A percentile compares a stretch with the other conserved stretches of the same genome.
Conservation (phyloP, 1,140 invertebrate species). For the Glossosoma conforme region DNA sequence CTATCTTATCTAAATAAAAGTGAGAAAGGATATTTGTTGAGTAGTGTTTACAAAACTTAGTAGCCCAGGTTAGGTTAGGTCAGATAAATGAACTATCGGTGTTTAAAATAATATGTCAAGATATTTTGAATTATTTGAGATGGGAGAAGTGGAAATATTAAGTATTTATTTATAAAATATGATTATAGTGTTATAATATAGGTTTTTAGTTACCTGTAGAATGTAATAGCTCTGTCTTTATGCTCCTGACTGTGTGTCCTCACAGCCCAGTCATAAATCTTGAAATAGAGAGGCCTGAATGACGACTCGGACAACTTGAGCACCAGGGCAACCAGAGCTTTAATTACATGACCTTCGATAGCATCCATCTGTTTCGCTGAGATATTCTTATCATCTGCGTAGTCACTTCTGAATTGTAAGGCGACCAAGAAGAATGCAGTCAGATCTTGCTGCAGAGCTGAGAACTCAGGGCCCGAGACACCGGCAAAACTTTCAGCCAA, state of each 20-base stretch:
- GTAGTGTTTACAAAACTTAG: too few relatives aligned
- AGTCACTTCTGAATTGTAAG: slow-evolving; percentile 61
- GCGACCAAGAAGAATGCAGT: slow-evolving; percentile 70
- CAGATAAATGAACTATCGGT: too few relatives aligned
- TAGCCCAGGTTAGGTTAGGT: not conserved
- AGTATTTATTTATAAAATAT: slow-evolving; percentile 7
- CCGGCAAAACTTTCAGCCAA: slow-evolving; percentile 64
- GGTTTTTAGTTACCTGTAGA: slow-evolving; percentile 59
- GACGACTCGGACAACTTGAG: slow-evolving; percentile 83
- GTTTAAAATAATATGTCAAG: too few relatives aligned
- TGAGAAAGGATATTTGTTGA: too few relatives aligned
- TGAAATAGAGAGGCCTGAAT: slow-evolving; percentile 83
- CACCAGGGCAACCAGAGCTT: slow-evolving; percentile 70
- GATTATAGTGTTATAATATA: too few relatives aligned
- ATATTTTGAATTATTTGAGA: not conserved
- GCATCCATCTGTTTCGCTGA: slow-evolving; percentile 38
- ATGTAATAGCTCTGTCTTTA: slow-evolving; percentile 66
- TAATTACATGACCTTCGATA: slow-evolving; percentile 67
- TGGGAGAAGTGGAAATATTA: too few relatives aligned
- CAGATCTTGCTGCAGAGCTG: slow-evolving; percentile 58
- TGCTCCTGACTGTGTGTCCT: slow-evolving; percentile 52
- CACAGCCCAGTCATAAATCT: slow-evolving; percentile 80
- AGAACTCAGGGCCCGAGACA: slow-evolving; percentile 57
- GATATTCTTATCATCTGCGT: slow-evolving; percentile 37
- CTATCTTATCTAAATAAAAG: too few relatives aligned